Percentiles rank a stretch among this genome's conserved stretches.
These are phyloP conservation scores for Aleadryas rufinucha DNA, from an alignment of 2,113 vertebrate species.

Conservation along the genomic window DNA sequence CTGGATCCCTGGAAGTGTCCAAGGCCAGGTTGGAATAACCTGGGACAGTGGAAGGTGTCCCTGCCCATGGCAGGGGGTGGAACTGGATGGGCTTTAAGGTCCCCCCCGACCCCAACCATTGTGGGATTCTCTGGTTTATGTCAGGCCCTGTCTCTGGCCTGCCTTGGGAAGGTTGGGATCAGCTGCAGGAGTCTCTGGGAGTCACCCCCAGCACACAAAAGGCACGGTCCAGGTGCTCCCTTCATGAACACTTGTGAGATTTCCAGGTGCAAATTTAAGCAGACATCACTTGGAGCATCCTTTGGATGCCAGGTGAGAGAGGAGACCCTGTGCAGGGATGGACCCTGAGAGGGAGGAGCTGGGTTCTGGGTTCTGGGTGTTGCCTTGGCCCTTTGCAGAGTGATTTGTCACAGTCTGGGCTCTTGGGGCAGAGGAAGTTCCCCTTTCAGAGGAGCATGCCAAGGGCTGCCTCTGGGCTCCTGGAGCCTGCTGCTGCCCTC, in stretches of 20 bases:
- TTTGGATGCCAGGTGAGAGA: not conserved
- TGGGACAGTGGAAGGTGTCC: not conserved
- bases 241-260: accelerated
- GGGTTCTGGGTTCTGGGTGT: not conserved
- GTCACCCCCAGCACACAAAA: accelerated
- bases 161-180: not conserved
- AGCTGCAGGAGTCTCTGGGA: not conserved
- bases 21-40: not conserved
- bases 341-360: not conserved
- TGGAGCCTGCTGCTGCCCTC: not conserved
- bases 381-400: not conserved
- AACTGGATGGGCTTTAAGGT: not conserved
- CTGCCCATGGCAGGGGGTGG: not conserved
- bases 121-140: not conserved
- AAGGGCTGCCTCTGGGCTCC: accelerated
- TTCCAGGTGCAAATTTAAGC: not conserved
- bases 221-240: not conserved
- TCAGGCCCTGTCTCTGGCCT: not conserved
- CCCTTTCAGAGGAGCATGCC: not conserved
- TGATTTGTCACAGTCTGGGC: not conserved
- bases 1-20: not conserved
- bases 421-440: not conserved
- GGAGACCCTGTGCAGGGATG: not conserved
- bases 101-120: not conserved
- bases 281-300: not conserved